Conservation (phyloP, 1,140 invertebrate species). For the Drosophila sproati region DNA sequence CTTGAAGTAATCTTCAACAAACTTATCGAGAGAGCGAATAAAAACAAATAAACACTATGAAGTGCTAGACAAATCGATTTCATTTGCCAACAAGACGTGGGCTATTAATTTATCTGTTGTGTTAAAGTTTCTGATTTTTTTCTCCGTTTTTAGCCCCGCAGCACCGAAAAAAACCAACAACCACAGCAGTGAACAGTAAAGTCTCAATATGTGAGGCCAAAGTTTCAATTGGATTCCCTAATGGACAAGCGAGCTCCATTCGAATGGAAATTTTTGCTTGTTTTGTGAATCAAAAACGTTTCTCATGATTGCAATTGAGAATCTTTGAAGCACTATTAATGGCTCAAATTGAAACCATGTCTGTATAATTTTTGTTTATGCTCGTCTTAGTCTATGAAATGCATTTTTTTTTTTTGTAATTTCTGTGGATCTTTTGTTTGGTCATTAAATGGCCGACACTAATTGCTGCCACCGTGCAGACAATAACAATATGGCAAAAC, state of each 20-base stretch:
- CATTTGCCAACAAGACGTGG: conserved; percentile 65
- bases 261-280: not conserved
- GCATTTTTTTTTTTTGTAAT: conserved; percentile 54
- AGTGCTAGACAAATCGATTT: conserved; percentile 74
- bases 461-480: conserved; percentile 75
- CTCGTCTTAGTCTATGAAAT: conserved; percentile 37
- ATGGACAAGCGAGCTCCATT: conserved; percentile 5
- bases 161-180: not conserved
- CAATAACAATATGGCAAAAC: conserved; percentile 25
- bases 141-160: conserved; percentile 6
- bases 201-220: conserved; percentile 37
- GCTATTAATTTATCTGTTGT: conserved; percentile 68
- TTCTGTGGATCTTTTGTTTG: conserved; percentile 57
- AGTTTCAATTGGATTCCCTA: conserved; percentile 5
- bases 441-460: conserved; percentile 67
- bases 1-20: conserved; percentile 24
- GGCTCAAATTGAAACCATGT: not conserved
- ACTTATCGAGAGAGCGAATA: not conserved
- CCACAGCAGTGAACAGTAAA: conserved; percentile 13
- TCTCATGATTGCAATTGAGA: conserved; percentile 15
- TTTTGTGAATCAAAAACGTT: not conserved
- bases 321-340: conserved; percentile 31
- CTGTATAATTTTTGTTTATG: not conserved
- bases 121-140: conserved; percentile 38
- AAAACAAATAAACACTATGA: conserved; percentile 33